Base-by-base conservation (phyloP, 30 jellyfish, hydroid and myxozoan genomes). In the Aurelia sp. region DNA sequence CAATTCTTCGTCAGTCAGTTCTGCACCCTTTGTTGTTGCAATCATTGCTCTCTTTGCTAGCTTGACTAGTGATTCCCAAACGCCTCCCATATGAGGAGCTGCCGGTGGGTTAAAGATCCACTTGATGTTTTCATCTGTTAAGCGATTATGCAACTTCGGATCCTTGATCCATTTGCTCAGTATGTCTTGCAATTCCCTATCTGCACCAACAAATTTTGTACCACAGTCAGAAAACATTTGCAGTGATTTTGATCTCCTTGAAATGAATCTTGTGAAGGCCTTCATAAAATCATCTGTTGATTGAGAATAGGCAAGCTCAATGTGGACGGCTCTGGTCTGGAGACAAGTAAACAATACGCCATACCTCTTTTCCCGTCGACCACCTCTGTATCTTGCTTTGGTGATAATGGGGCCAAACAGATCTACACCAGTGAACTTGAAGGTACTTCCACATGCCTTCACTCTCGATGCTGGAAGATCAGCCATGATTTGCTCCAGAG, bases 241-340 rank as follows among this genome's bases (percentile, higher is more conserved):
- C 44, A 18, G 22, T 59, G 81, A 81, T 62, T 61, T 61, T 61
- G 78, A 62, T 41, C 89, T 61, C 31, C 89, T 61, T 17, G 89
- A 30, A 59, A 41, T 61, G 79, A 78, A 78, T 30, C 81, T 61
- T 41, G 69, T 78, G 65, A 78, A 72, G 22, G 67, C 82, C 15
- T 72, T 72, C 82, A 72, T 35, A 66, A 72, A 72, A 12, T 50
- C 82, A 63, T 78, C 89, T 21, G 89, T 78, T 41, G 73, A 62
- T 31, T 52, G 78, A 0, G 89, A 78, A 53, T 48, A 22, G 21
- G 81, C 68, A 21, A 64, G 58, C 67, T 59, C 89, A 33, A 78
- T 61, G 89, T 78, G 80, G 40, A 78, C 55, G 53, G 89, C 89
- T 44, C 89, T 61, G 68, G 89, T 78, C 74, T 62, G 69, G 80